Base-by-base conservation (phyloP, 2,113 vertebrate species). In the Dicrurus megarhynchus region DNA sequence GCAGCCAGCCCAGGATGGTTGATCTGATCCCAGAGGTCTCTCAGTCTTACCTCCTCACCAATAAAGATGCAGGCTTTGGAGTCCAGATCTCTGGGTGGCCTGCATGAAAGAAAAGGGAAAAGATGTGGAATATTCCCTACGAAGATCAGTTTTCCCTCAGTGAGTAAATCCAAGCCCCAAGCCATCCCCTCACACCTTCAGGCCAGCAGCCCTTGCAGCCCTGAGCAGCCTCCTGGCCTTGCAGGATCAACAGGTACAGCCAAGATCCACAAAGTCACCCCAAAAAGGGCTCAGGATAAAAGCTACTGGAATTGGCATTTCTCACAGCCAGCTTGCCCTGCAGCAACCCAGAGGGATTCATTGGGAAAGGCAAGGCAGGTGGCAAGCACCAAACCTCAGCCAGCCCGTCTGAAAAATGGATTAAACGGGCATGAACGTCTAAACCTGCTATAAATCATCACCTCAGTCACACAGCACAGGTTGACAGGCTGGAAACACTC, bases 41-140 rank as follows among this genome's bases (percentile, higher is more conserved):
- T 22, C 42, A 41, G 11, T 3, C 97, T 97, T 98, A 99, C 99
- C 99, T 99, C 98, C 90, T 99, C 99, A 33, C 99, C 99, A 89
- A 99, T 99, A 39, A 98, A 99, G 97, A 99, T 99, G 77, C 98
- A 99, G 81, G 99, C 99, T 97, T 99, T 99, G 20, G 99, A 99
- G 94, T 99, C 99, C 96, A 99, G 97, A 97, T 99, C 99, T 97
- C 99, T 98, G 69, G 99, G 99, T 50, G 99, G 99, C 96, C 99
- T 99, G 92, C 35, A 75, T 7, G 32, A 85, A 93, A 78, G n/a
- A 56, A 91, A 49, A 82, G 41, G 10, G 39, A 41, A 50, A 42
- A 89, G 7, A 90, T 55, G 15, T 65, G 68, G 77, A 74, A 86
- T 10, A 6, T 11, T 70, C 20, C 53, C 71, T 28, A 3, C 10